phyloP scores from a whole-genome alignment of 2,113 vertebrate species.

The Vidua chalybeata region DNA sequence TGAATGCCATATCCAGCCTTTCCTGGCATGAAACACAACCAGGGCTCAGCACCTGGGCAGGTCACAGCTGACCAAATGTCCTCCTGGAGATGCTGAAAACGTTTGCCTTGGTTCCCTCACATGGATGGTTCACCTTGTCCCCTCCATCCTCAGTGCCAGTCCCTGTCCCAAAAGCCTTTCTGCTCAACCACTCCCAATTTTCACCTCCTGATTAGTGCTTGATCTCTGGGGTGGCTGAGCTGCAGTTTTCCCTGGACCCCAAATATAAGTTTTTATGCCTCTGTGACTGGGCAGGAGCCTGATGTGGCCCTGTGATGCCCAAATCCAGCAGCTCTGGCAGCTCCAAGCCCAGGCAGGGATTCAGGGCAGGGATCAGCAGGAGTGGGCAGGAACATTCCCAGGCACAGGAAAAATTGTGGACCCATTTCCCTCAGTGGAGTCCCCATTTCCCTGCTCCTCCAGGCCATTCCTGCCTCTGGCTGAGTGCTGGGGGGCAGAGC shows the following conservation, averaged over 20 bases:
- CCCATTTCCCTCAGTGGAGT: not conserved
- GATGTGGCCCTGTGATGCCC: accelerated
- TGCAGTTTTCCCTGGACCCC: not conserved
- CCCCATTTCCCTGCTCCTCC: not conserved
- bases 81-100: not conserved
- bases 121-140: not conserved
- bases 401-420: accelerated
- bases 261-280: accelerated
- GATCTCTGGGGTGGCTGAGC: accelerated
- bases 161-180: not conserved
- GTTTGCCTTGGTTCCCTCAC: not conserved
- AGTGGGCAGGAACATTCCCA: not conserved
- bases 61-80: not conserved
- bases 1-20: not conserved
- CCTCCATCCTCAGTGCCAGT: not conserved
- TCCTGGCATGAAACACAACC: not conserved
- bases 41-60: not conserved
- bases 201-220: not conserved
- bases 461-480: not conserved
- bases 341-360: not conserved
- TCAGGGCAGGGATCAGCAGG: not conserved
- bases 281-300: not conserved
- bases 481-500: not conserved
- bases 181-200: not conserved
- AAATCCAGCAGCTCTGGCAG: not conserved